These are phyloP conservation scores for Acropora yongei DNA, from an alignment of 64 coral and sea anemone genomes.

Conservation along the genomic window DNA sequence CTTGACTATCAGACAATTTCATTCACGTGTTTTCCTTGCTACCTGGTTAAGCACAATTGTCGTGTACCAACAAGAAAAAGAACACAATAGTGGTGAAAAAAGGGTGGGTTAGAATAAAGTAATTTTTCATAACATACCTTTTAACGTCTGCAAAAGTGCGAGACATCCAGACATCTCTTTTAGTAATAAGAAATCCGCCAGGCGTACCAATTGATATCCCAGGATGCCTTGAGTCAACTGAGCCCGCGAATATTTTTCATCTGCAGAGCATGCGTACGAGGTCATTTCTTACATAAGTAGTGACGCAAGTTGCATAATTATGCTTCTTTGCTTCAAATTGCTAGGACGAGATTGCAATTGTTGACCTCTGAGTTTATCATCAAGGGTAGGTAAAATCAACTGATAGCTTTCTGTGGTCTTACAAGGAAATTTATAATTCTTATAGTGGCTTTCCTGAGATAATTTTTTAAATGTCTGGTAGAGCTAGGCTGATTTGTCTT, in stretches of 20 bases:
- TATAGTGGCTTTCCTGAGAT: background rate
- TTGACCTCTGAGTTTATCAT: background rate
- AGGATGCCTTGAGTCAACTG: background rate
- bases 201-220: background rate
- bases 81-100: too few relatives aligned
- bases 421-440: background rate
- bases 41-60: too few relatives aligned
- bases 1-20: background rate
- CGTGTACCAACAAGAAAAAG: background rate
- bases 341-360: slow-evolving; percentile 19
- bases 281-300: background rate
- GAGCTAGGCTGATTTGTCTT: background rate
- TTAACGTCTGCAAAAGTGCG: slow-evolving; percentile 46
- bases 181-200: background rate
- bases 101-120: too few relatives aligned
- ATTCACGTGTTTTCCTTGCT: background rate
- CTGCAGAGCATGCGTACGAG: background rate
- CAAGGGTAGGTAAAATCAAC: slow-evolving; percentile 23
- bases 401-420: too few relatives aligned
- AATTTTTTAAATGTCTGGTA: background rate
- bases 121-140: slow-evolving; percentile 4
- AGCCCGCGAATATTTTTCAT: background rate
- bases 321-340: slow-evolving; percentile 40
- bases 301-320: slow-evolving; percentile 21
- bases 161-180: slow-evolving; percentile 41